phyloP scores from a whole-genome alignment of 2,113 vertebrate genomes.

The Microtus richardsoni region DNA sequence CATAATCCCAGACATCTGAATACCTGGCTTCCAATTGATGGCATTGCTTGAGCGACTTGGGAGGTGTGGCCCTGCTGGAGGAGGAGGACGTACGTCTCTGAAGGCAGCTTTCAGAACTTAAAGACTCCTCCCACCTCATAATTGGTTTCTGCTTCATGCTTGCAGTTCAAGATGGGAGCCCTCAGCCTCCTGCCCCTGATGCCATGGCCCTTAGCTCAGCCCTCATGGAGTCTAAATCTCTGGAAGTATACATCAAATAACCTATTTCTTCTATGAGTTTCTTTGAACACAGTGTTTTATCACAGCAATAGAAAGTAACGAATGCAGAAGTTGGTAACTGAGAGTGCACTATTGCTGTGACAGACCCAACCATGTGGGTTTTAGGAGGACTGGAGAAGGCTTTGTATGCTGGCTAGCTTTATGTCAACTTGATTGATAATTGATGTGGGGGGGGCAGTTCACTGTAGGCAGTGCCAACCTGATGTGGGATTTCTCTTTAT shows the following conservation, averaged over 20 bases:
- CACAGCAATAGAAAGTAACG: background rate
- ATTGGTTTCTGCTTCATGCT: background rate
- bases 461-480: background rate
- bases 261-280: background rate
- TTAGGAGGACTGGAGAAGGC: background rate
- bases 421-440: background rate
- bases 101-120: background rate
- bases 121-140: background rate
- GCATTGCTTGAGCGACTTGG: background rate
- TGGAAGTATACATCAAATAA: too few relatives aligned
- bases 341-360: background rate
- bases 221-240: too few relatives aligned
- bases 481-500: too few relatives aligned
- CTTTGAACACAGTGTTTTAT: background rate
- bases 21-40: background rate
- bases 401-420: background rate
- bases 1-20: background rate
- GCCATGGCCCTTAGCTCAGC: background rate
- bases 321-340: background rate
- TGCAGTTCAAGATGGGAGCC: background rate
- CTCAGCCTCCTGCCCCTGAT: background rate
- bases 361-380: background rate
- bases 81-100: background rate
- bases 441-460: background rate
- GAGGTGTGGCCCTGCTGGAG: background rate